These are phyloP conservation scores for Trichomalopsis sarcophagae DNA, from an alignment of 1,140 invertebrate species.

Conservation along the genomic window DNA sequence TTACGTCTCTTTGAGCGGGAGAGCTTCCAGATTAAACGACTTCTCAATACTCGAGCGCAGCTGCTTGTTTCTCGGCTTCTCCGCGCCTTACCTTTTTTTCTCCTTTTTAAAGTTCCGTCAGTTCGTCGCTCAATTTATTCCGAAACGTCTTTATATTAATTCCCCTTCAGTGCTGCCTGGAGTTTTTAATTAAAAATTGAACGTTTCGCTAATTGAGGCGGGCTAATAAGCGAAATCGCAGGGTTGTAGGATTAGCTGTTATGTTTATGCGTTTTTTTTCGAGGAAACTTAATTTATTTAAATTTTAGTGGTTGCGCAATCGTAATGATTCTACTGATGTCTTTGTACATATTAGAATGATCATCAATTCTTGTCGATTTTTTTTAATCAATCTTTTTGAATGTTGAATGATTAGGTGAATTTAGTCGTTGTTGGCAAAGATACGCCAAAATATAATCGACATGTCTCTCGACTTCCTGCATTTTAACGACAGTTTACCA, in stretches of 20 bases:
- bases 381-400: too few species aligned
- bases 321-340: too few species aligned
- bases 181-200: slow-evolving; percentile 34
- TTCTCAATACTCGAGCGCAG: not conserved
- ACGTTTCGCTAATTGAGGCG: not conserved
- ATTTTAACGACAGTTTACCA: not conserved
- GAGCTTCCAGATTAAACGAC: slow-evolving; percentile 31
- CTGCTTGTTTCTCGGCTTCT: slow-evolving; percentile 6
- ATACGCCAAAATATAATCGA: not conserved
- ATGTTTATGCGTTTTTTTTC: not conserved
- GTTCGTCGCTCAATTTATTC: slow-evolving; percentile 22
- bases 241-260: not conserved
- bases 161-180: not conserved
- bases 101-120: not conserved
- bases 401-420: too few species aligned
- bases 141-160: slow-evolving; percentile 10
- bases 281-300: too few species aligned
- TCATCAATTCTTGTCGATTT: too few species aligned
- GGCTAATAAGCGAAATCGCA: not conserved
- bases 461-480: not conserved
- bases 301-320: too few species aligned
- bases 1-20: slow-evolving; percentile 33
- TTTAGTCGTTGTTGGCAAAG: too few species aligned
- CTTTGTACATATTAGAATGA: too few species aligned
- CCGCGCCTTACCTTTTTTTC: not conserved